Evolutionary conservation across 2,113 vertebrate species (phyloP).

Genomic region (Hydrolagus affinis): DNA sequence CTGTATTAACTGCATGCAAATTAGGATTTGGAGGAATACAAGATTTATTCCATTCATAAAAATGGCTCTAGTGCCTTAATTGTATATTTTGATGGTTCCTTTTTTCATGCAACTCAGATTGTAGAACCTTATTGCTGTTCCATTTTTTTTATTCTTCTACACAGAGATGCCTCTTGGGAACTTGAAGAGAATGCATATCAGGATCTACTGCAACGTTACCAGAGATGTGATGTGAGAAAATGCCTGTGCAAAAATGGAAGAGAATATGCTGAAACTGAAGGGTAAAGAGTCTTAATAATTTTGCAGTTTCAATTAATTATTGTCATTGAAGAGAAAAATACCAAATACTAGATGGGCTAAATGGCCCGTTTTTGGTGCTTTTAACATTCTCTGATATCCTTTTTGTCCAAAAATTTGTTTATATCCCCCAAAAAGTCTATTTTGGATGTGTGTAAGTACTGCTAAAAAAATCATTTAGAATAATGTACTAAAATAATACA

Average conservation of each 20-base stretch:
- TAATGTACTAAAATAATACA: not conserved
- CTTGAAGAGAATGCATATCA: conserved; percentile 86
- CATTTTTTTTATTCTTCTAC: conserved; percentile 32
- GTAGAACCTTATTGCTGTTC: no score
- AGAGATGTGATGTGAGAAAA: conserved; percentile 66
- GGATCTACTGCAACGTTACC: conserved; percentile 77
- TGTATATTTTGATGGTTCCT: no score
- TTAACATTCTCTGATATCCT: no score
- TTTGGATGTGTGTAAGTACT: no score
- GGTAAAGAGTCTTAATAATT: conserved; percentile 51
- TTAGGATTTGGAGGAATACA: not conserved
- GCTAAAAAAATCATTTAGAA: not conserved
- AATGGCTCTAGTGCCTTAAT: no score
- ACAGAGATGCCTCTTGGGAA: conserved; percentile 96
- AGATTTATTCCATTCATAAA: no score
- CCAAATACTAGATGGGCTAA: no score
- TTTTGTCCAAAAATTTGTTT: no score
- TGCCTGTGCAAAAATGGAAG: conserved; percentile 72
- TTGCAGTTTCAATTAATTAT: not conserved
- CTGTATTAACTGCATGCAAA: not conserved
- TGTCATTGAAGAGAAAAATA: no score
- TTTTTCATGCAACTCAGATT: no score
- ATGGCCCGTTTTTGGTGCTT: no score
- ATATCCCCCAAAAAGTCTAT: no score
- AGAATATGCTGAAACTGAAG: conserved; percentile 63